Evolutionary conservation across 2,113 vertebrate species (phyloP).

Genomic region (Notechis scutatus): DNA sequence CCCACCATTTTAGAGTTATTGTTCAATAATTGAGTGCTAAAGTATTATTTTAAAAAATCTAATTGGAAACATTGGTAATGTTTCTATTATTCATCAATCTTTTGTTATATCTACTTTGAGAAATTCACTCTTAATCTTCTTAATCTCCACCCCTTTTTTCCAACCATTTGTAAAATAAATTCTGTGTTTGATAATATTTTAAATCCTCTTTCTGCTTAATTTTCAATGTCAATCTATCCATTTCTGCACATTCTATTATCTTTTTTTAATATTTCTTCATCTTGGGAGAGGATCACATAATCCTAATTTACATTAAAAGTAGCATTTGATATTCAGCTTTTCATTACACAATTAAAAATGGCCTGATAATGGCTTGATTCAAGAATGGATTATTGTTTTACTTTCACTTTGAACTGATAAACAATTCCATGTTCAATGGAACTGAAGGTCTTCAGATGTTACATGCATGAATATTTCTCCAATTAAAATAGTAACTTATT

Average conservation of each 20-base stretch:
- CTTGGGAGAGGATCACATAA: not conserved
- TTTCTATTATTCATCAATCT: not conserved
- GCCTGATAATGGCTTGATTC: not conserved
- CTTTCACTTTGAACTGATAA: not conserved
- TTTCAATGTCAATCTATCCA: too few relatives aligned
- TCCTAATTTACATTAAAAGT: not conserved
- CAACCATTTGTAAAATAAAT: too few relatives aligned
- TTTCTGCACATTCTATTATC: too few relatives aligned
- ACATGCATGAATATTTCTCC: not conserved
- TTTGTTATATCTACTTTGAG: not conserved
- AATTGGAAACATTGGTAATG: not conserved
- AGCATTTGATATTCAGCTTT: not conserved
- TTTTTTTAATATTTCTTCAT: too few relatives aligned
- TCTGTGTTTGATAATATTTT: too few relatives aligned
- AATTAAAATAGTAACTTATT: not conserved
- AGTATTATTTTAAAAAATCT: not conserved
- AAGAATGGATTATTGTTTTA: not conserved
- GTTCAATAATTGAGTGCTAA: not conserved
- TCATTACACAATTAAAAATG: not conserved
- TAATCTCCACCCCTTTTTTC: not conserved
- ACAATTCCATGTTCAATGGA: not conserved
- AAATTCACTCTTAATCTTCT: not conserved
- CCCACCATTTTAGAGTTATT: not conserved
- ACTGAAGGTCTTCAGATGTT: not conserved
- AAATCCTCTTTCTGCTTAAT: too few relatives aligned